A percentile compares a stretch with the other conserved stretches of the same genome.
phyloP scores from a whole-genome alignment of 2,113 vertebrate species.

The Promerops cafer region DNA sequence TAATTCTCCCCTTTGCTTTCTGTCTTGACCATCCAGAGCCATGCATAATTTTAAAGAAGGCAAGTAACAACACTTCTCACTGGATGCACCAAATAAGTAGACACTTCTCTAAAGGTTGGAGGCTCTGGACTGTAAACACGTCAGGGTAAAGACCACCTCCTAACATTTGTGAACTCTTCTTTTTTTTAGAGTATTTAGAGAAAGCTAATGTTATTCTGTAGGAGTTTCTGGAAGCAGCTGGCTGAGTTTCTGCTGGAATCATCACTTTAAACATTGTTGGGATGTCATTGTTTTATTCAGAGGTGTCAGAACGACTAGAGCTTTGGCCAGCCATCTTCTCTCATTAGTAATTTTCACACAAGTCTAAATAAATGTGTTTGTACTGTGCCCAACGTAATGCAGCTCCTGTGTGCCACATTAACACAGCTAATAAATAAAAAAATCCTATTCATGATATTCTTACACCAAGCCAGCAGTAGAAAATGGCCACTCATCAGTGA shows the following conservation, averaged over 20 bases:
- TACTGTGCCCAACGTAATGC: neutral
- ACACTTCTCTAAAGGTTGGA: neutral
- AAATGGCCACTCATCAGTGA: slow-evolving; percentile 3
- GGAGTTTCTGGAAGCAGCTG: slow-evolving; percentile 47
- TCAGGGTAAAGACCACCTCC: neutral
- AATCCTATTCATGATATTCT: slow-evolving; percentile 24
- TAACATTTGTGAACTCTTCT: slow-evolving; percentile 18
- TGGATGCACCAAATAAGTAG: neutral
- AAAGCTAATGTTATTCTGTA: slow-evolving; percentile 39
- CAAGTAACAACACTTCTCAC: neutral
- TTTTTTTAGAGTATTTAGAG: slow-evolving; percentile 9
- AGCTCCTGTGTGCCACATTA: slow-evolving; percentile 30
- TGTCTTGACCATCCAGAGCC: neutral
- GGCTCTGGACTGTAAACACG: neutral
- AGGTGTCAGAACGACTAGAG: slow-evolving; percentile 19
- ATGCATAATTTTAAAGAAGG: neutral
- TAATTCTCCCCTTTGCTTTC: neutral
- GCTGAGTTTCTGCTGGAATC: slow-evolving; percentile 46
- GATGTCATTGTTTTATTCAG: slow-evolving; percentile 41
- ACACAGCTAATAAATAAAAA: slow-evolving; percentile 47
- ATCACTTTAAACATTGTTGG: slow-evolving; percentile 31
- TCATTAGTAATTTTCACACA: slow-evolving; percentile 45
- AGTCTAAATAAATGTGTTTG: slow-evolving; percentile 49
- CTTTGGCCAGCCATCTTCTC: slow-evolving; percentile 40
- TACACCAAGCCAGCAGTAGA: slow-evolving; percentile 11